Percentiles rank a stretch among this genome's conserved stretches.
These are phyloP conservation scores for Temnothorax longispinosus DNA, from an alignment of 1,140 invertebrate genomes.

Conservation along the genomic window DNA sequence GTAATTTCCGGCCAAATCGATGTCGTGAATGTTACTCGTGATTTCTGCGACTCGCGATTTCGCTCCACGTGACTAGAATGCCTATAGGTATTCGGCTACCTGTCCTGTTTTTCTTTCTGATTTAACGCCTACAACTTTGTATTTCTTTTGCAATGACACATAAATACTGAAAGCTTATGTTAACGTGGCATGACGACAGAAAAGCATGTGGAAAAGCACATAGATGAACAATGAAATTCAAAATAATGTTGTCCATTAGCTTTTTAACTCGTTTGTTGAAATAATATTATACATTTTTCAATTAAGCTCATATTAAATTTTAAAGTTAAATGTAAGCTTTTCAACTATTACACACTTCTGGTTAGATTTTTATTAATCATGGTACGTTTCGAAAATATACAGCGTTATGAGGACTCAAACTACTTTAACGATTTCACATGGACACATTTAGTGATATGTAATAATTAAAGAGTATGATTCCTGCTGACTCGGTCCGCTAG, in stretches of 20 bases:
- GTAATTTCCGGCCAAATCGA: conserved; percentile 42
- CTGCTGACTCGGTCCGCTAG: background rate
- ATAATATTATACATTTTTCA: background rate
- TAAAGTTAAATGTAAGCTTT: background rate
- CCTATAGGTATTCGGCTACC: background rate
- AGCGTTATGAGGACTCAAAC: background rate
- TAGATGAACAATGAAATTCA: background rate
- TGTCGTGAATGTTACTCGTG: conserved; percentile 21
- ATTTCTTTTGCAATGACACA: background rate
- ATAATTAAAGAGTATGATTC: conserved; percentile 53
- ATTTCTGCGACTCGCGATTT: conserved; percentile 17
- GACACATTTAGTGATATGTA: conserved; percentile 39
- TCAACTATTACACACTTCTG: background rate
- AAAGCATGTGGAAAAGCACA: no score
- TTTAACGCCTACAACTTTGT: background rate
- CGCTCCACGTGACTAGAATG: background rate
- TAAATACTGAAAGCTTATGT: background rate
- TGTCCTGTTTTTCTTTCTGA: background rate
- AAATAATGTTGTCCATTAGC: background rate
- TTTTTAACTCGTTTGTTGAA: background rate
- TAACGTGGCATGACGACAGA: background rate
- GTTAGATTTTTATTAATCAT: background rate
- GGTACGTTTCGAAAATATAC: background rate
- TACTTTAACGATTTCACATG: conserved; percentile 17
- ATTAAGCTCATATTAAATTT: background rate